Evolutionary conservation across 64 coral and sea anemone genomes (phyloP).

Genomic region (Hydrozoanthus tunicans): DNA sequence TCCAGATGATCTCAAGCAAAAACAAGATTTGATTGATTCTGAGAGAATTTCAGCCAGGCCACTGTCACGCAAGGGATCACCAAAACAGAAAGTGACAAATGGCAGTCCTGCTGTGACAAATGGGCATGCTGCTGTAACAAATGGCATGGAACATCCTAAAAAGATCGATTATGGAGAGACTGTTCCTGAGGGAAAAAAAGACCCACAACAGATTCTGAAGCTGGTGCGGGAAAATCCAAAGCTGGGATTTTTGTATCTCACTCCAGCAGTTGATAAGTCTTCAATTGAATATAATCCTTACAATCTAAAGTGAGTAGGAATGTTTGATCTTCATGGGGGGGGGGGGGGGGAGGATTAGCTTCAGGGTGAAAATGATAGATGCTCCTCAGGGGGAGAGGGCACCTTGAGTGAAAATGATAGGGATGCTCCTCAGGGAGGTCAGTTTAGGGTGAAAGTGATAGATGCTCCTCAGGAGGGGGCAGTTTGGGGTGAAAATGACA

Average conservation of each 20-base stretch:
- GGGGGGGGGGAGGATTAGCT: neutral
- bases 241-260: constrained; percentile 95
- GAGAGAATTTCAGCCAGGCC: constrained; percentile 10
- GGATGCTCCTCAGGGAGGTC: too few species aligned
- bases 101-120: constrained; percentile 7
- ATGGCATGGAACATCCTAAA: constrained; percentile 16
- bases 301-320: constrained; percentile 90
- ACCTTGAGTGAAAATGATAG: too few species aligned
- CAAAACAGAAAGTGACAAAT: constrained; percentile 54
- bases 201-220: constrained; percentile 85
- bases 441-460: too few species aligned
- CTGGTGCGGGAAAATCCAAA: constrained; percentile 81
- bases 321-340: neutral
- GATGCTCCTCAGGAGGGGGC: too few species aligned
- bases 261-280: constrained; percentile 91
- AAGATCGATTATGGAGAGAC: constrained; percentile 31
- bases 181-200: constrained; percentile 51
- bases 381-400: too few species aligned
- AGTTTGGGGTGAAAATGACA: too few species aligned
- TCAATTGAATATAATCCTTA: constrained; percentile 99
- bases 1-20: constrained; percentile 77
- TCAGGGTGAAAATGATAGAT: too few species aligned
- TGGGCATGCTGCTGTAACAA: constrained; percentile 13
- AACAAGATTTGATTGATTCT: constrained; percentile 86
- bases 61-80: constrained; percentile 21